Evolutionary conservation across 1,140 invertebrate genomes (phyloP), one percentile per base, ranked within the genome.

Genomic region (Zaprionus ornatus): DNA sequence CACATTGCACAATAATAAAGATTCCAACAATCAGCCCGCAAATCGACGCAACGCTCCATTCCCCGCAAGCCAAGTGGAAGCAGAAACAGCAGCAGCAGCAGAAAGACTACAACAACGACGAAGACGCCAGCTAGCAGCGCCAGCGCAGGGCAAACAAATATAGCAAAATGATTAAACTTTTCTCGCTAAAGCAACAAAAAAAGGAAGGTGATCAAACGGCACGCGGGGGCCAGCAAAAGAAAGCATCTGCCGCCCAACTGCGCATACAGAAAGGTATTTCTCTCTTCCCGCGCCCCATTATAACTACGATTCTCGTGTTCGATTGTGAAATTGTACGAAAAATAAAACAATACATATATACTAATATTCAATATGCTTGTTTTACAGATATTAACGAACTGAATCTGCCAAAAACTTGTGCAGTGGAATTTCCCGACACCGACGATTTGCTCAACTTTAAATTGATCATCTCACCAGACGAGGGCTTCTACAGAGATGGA

Each of bases 391-490:
- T 99, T 87, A 99, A 98, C 94, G 98, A 99, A 94, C 93, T 99
- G 71, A 99, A 98, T 94, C 95, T 99, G 92, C 98, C 98, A 72
- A 99, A 98, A 94, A 99, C 98, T 56, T 99, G 98, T 93, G 96
- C 95, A 87, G 98, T 98, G 88, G 98, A 99, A 92, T 99, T 99
- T 93, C 98, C 98, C 68, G 98, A 99, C 93, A 96, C 97, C 74
- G 98, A 99, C 94, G 98, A 99, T 94, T 94, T 99, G 85, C 94
- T 99, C 77, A 98, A 96, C 93, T 99, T 99, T 93, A 99, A 99
- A 94, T 94, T 99, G 82, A 96, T 98, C 63, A 99, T 99, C 92
- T 98, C 96, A 92, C 98, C 98, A 74, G 98, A 99, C 95, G 98
- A 99, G 96, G 98, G 98, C 61, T 99, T 98, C 93, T 99, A 99